A percentile compares a stretch with the other conserved stretches of the same genome.
Evolutionary conservation across 1,140 invertebrate species (phyloP).

Genomic region (Nylanderia fulva): DNA sequence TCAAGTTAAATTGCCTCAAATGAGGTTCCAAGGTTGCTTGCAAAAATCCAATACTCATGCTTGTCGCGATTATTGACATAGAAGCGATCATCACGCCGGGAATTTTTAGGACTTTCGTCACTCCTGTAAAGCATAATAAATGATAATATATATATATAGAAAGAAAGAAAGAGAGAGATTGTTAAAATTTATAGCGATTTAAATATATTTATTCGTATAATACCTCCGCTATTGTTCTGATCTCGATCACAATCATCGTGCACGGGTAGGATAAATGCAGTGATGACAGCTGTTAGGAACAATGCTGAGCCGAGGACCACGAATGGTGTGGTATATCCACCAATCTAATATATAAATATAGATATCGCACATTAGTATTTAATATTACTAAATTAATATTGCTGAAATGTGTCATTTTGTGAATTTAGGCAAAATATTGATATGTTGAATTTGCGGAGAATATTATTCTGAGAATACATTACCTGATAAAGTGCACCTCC

Average conservation of each 20-base stretch:
- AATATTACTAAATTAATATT: constrained; percentile 4
- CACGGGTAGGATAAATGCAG: constrained; percentile 90
- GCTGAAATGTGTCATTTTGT: background rate
- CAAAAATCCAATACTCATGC: constrained; percentile 93
- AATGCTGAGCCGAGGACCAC: constrained; percentile 92
- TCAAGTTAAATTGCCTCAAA: constrained; percentile 91
- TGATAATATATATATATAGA: constrained; percentile 14
- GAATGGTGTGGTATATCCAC: constrained; percentile 95
- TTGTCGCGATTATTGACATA: constrained; percentile 90
- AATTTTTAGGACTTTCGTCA: constrained; percentile 89
- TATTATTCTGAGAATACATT: constrained; percentile 19
- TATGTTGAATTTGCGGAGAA: background rate
- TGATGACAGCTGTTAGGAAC: constrained; percentile 91
- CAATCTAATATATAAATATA: constrained; percentile 84
- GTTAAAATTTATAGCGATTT: background rate
- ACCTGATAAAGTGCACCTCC: constrained; percentile 93
- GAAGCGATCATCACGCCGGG: constrained; percentile 90
- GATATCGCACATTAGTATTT: background rate
- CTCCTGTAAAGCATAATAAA: constrained; percentile 84
- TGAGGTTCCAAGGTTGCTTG: constrained; percentile 94
- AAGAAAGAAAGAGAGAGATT: background rate
- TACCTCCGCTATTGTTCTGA: constrained; percentile 87
- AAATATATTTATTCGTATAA: constrained; percentile 77
- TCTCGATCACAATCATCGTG: constrained; percentile 87
- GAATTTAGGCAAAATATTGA: background rate